Evolutionary conservation across 30 jellyfish, hydroid and myxozoan species (phyloP), one percentile per base, ranked within the genome.

Genomic region (Mastigias papua): DNA sequence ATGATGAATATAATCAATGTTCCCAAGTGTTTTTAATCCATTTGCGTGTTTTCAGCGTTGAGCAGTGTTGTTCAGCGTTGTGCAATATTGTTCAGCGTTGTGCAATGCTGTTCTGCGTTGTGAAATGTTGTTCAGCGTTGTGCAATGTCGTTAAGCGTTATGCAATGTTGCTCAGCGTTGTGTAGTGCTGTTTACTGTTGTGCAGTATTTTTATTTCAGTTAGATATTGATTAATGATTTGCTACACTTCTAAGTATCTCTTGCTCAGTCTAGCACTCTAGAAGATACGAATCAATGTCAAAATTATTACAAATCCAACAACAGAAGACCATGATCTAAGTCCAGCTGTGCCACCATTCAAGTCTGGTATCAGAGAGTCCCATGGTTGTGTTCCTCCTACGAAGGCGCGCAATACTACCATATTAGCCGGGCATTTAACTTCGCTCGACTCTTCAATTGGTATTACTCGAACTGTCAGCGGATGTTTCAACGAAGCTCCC

Each of bases 351-450:
- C 25, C 25, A 19, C 17, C 67, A 3, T 46, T 46, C 13, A 46
- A 6, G 8, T 8, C 16, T 16, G n/a, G n/a, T n/a, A 16, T 46
- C 60, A 25, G 67, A n/a, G n/a, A n/a, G n/a, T n/a, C n/a, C n/a
- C n/a, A n/a, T n/a, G n/a, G n/a, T n/a, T n/a, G n/a, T n/a, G n/a
- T n/a, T n/a, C n/a, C n/a, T n/a, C 48, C 42, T 1, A 34, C 2
- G 37, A 49, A 72, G 21, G 46, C 22, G 21, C 69, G 68, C 48
- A 72, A 19, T n/a, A 72, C 5, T 1, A 20, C 1, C 66, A 72
- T 49, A 26, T 72, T 19, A 1, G 83, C 34, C 0, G 83, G 83
- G 66, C 83, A 72, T 15, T 72, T 35, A 9, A 68, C 68, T 69
- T 72, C 83, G 1, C 46, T 26, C 68, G 19, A 11, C 48, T 48